Evolutionary conservation across 2,888 invertebrate genomes (phyloP), one percentile per base, ranked within the genome.

Genomic region (Saturnia pavonia): DNA sequence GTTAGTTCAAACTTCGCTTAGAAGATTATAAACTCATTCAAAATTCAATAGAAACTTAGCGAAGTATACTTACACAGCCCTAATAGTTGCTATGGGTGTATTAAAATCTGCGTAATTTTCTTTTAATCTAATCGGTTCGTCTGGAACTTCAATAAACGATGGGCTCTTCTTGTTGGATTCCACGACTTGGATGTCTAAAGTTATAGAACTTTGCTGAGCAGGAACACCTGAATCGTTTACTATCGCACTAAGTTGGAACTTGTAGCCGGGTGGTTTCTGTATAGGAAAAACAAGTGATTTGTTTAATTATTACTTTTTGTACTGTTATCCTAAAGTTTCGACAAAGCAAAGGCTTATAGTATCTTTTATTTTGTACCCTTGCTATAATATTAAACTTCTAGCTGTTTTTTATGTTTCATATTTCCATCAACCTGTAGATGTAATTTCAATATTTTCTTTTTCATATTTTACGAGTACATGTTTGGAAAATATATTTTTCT

Each of bases 81-180:
- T 95, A 34, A 98, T 91, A 12, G 95, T 96, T 22, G 96, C 96
- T 78, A 97, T 96, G 51, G 96, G 95, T 66, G 93, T 92, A 69
- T 95, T 95, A 85, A 96, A 97, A 87, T 97, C 96, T 48, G 94
- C 95, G 78, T 96, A 96, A 88, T 96, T 96, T 90, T 98, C 98
- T 81, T 95, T 94, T 70, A 98, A 94, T 77, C 94, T 94, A 73
- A 96, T 96, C 74, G 96, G 95, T 71, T 95, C 93, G 72, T 90
- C 82, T n/a, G 95, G 95, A 74, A 94, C 94, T 76, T 94, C 92
- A 69, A 95, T 94, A 82, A 98, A 97, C 67, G 95, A 95, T 51
- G 97, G 98, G 76, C 96, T 96, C 88, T 97, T 97, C 92, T 97
- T 97, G 87, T 96, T 96, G n/a, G 97, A 97, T 82, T 97, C 97